These are phyloP conservation scores for Tholera decimalis DNA, from an alignment of 2,888 invertebrate genomes.

Conservation along the genomic window DNA sequence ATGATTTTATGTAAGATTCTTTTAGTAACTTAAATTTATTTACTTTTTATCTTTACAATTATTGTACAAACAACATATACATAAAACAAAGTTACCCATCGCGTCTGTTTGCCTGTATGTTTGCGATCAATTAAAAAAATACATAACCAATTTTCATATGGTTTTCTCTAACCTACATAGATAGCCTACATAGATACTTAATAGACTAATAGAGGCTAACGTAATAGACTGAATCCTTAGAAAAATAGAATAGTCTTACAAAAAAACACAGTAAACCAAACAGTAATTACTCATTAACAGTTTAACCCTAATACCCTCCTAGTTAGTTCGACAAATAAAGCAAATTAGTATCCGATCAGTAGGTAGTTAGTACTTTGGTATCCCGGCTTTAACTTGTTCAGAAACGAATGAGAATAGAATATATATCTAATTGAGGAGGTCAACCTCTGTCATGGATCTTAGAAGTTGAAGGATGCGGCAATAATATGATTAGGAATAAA, in stretches of 20 bases:
- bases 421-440: slow-evolving; percentile 75
- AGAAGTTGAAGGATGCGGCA: slow-evolving; percentile 65
- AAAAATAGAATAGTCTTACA: no score
- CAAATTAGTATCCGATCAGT: slow-evolving; percentile 51
- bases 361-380: slow-evolving; percentile 66
- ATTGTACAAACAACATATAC: no score
- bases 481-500: slow-evolving; percentile 8
- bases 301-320: slow-evolving; percentile 23
- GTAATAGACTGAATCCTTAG: no score
- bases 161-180: no score
- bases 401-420: slow-evolving; percentile 82
- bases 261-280: slow-evolving; percentile 5
- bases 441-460: slow-evolving; percentile 39
- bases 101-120: no score
- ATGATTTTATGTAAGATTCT: background rate
- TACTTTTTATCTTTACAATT: no score
- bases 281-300: slow-evolving; percentile 18
- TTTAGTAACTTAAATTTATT: rapidly evolving
- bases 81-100: no score
- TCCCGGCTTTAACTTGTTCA: slow-evolving; percentile 74
- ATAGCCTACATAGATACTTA: no score
- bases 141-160: no score
- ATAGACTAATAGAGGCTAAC: no score
- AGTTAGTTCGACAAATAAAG: slow-evolving; percentile 32
- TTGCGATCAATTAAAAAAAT: no score